Evolutionary conservation across 2,113 vertebrate genomes (phyloP).

Genomic region (Butastur rufipennis): DNA sequence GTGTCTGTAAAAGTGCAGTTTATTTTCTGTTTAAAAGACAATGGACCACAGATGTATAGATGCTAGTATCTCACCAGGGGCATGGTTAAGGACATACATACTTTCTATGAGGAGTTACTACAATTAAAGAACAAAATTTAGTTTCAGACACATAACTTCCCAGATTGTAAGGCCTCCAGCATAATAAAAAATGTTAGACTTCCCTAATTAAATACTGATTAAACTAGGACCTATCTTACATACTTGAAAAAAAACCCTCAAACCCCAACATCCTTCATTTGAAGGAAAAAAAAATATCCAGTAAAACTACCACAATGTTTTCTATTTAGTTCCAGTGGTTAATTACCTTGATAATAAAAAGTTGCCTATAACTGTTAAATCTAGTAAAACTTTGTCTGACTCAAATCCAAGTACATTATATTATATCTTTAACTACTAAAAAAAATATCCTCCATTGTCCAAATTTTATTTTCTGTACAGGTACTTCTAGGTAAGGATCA

Average conservation of each 20-base stretch:
- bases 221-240: background rate
- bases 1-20: background rate
- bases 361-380: background rate
- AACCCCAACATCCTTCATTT: background rate
- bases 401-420: background rate
- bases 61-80: background rate
- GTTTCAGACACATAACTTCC: background rate
- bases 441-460: background rate
- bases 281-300: background rate
- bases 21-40: background rate
- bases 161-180: background rate
- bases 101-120: background rate
- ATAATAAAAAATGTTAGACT: background rate
- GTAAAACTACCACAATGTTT: background rate
- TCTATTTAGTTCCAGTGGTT: background rate
- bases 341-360: background rate
- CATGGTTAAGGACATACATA: background rate
- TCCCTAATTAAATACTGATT: background rate
- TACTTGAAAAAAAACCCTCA: background rate
- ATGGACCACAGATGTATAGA: background rate
- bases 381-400: background rate
- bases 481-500: background rate
- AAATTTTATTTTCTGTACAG: background rate
- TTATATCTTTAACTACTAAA: background rate
- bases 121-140: background rate